A percentile compares a stretch with the other conserved stretches of the same genome.
Evolutionary conservation across 2,888 invertebrate genomes (phyloP).

Genomic region (Drosophila setosimentum): DNA sequence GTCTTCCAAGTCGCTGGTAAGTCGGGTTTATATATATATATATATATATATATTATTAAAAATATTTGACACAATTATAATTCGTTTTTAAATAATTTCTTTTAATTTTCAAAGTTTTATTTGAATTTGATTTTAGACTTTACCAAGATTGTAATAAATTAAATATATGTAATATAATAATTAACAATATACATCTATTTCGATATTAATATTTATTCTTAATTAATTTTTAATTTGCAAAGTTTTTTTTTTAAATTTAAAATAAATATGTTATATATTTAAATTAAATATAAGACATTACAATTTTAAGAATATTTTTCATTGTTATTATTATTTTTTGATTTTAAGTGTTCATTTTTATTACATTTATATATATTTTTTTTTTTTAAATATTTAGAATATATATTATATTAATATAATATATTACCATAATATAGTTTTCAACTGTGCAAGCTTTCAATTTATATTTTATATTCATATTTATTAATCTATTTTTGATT

Average conservation of each 20-base stretch:
- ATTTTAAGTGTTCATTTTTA: no score
- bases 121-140: background rate
- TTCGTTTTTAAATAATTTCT: background rate
- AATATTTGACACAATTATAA: background rate
- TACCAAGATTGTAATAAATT: background rate
- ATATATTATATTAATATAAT: background rate
- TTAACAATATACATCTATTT: background rate
- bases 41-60: no score
- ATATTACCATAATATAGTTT: background rate
- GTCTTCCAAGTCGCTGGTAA: slow-evolving; percentile 88
- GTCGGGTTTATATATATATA: slow-evolving; percentile 5
- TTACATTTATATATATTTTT: no score
- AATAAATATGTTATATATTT: no score
- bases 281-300: background rate
- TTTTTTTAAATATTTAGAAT: no score
- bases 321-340: no score
- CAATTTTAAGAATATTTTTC: no score
- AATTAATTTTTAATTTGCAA: background rate
- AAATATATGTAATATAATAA: background rate
- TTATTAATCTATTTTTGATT: background rate
- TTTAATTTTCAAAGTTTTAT: background rate
- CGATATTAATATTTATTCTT: background rate
- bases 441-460: no score
- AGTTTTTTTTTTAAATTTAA: no score
- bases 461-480: background rate